Conservation (phyloP, 2,113 vertebrate species). For the Mirza zaza region DNA sequence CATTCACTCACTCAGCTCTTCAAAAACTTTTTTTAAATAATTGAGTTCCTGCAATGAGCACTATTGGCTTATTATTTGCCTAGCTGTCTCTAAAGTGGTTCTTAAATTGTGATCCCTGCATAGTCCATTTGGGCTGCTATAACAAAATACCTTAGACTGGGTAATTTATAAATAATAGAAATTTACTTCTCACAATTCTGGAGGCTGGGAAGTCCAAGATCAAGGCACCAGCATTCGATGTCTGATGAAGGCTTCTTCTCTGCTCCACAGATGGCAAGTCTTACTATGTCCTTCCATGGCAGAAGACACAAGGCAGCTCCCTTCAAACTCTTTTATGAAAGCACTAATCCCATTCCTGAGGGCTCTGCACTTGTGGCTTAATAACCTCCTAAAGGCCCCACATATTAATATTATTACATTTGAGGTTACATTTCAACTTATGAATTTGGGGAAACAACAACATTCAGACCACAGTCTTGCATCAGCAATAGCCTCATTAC, state of each 20-base stretch:
- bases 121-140: not conserved
- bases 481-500: not conserved
- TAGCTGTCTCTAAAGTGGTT: not conserved
- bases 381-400: not conserved
- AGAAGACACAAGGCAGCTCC: not conserved
- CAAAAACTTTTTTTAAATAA: not conserved
- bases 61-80: not conserved
- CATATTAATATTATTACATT: not conserved
- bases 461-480: not conserved
- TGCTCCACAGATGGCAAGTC: not conserved
- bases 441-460: not conserved
- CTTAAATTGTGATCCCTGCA: not conserved
- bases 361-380: not conserved
- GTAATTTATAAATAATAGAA: not conserved
- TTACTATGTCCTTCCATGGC: not conserved
- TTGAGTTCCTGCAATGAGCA: not conserved
- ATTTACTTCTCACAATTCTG: not conserved
- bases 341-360: not conserved
- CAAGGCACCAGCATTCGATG: not conserved
- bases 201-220: not conserved
- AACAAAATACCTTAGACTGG: not conserved
- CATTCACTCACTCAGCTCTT: not conserved
- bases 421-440: not conserved
- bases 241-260: not conserved
- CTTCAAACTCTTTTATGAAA: not conserved